Conservation (phyloP, 2,113 vertebrate species). For the Phalacrocorax brasilianus region DNA sequence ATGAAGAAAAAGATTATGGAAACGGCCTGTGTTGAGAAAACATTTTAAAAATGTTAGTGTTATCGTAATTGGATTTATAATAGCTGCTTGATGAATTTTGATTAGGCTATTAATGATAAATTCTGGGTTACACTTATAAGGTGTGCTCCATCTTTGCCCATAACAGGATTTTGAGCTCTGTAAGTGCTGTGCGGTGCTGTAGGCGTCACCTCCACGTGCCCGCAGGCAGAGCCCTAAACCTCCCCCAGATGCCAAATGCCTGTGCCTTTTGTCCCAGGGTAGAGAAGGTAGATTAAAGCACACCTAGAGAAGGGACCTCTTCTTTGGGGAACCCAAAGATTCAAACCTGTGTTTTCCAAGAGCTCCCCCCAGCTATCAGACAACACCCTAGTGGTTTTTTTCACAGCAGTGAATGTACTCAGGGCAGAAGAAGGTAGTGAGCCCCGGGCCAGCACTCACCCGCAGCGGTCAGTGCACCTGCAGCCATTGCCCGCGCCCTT, state of each 20-base stretch:
- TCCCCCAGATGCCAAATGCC: not conserved
- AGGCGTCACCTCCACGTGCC: not conserved
- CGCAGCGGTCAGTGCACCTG: not conserved
- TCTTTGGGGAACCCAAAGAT: not conserved
- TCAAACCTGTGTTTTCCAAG: not conserved
- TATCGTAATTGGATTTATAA: not conserved
- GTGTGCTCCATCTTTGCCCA: not conserved
- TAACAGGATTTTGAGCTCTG: not conserved
- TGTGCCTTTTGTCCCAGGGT: not conserved
- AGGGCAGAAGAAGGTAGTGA: not conserved
- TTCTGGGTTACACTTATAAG: not conserved
- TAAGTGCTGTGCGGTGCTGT: not conserved
- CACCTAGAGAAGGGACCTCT: not conserved
- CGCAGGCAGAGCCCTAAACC: not conserved
- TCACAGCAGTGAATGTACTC: not conserved
- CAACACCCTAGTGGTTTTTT: not conserved
- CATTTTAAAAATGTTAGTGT: not conserved
- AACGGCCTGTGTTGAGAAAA: not conserved
- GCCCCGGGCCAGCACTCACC: not conserved
- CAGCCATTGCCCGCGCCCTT: not conserved
- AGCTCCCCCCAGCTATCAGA: not conserved
- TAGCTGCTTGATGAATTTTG: not conserved
- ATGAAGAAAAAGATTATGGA: not conserved
- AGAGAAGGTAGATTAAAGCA: not conserved
- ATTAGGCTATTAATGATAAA: not conserved